phyloP scores from a whole-genome alignment of 2,888 invertebrate genomes.

The Oegoconia quadripuncta region DNA sequence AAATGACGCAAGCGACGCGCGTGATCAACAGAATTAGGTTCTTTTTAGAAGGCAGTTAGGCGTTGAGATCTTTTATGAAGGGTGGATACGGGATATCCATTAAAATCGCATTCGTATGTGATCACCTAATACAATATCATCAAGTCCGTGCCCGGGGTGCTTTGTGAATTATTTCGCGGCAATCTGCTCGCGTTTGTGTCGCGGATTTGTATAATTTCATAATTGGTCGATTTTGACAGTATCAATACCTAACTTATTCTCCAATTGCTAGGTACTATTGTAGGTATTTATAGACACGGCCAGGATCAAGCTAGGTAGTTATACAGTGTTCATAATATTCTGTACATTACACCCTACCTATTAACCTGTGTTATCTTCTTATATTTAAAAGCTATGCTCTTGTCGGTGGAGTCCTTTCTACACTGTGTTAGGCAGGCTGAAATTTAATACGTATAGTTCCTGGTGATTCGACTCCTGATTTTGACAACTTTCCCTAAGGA shows the following conservation, averaged over 20 bases:
- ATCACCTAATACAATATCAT: constrained; percentile 80
- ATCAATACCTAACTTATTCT: neutral
- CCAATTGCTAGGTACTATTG: too few species aligned
- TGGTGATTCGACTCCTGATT: too few species aligned
- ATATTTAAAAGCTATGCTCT: too few species aligned
- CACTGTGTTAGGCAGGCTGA: too few species aligned
- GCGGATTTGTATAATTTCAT: constrained; percentile 62
- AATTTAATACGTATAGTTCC: too few species aligned
- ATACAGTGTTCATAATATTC: too few species aligned
- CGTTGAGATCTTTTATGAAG: constrained; percentile 36
- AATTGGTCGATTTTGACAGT: constrained; percentile 36
- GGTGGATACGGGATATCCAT: constrained; percentile 58
- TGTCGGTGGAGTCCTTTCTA: too few species aligned
- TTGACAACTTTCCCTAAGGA: too few species aligned
- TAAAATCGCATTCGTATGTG: constrained; percentile 79
- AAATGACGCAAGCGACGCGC: constrained; percentile 52
- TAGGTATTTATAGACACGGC: too few species aligned
- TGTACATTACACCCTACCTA: too few species aligned
- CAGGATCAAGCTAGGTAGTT: too few species aligned
- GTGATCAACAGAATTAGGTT: constrained; percentile 35
- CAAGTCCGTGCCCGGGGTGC: constrained; percentile 68
- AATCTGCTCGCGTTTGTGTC: constrained; percentile 71
- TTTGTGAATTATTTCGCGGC: constrained; percentile 78
- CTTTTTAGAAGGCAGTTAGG: constrained; percentile 36
- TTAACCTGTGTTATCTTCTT: too few species aligned